Base-by-base conservation (phyloP, 1,140 invertebrate genomes). In the Neodiprion lecontei region DNA sequence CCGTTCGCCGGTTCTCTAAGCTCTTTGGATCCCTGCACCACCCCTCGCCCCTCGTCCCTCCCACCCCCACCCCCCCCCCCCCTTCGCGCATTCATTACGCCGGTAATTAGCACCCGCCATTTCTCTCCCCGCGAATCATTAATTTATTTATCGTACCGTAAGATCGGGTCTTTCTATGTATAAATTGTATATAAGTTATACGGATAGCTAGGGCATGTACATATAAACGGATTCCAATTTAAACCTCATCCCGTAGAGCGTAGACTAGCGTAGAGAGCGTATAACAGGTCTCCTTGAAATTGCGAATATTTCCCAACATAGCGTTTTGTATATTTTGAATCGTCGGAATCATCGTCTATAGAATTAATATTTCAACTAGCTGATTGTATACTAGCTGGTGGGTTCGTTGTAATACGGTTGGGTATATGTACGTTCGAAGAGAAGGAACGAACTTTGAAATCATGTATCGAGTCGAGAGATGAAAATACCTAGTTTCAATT, bases 81-180 rank as follows among this genome's bases (percentile, higher is more conserved):
- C 28, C 28, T 40, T 40, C 28, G 28, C 53, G 53, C 53, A 61
- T 61, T 61, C 53, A 61, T 61, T 61, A 61, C 53, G 53, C 11
- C 28, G 7, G 53, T 61, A 61, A 61, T 61, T 61, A 61, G 53
- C 53, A 61, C 11, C 53, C 53, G n/a, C 11, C 53, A 17, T 61
- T 61, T 61, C n/a, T 17, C 53, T 17, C 53, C 11, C 3, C 3
- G 53, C 11, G 53, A 61, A 61, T 61, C 53, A 61, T 61, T 61
- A 61, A 61, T 61, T 61, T 61, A 61, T 61, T 61, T 61, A 61
- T 61, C 53, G 53, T 61, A 12, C n/a, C 53, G 53, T 12, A 61
- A 61, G 53, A 61, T 61, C 53, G 8, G n/a, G 53, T 14, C 53
- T 61, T 17, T 61, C 53, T 61, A 12, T 61, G 11, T 61, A 61